Conservation (phyloP, 2,113 vertebrate genomes). For the Siphamia tubifer region DNA sequence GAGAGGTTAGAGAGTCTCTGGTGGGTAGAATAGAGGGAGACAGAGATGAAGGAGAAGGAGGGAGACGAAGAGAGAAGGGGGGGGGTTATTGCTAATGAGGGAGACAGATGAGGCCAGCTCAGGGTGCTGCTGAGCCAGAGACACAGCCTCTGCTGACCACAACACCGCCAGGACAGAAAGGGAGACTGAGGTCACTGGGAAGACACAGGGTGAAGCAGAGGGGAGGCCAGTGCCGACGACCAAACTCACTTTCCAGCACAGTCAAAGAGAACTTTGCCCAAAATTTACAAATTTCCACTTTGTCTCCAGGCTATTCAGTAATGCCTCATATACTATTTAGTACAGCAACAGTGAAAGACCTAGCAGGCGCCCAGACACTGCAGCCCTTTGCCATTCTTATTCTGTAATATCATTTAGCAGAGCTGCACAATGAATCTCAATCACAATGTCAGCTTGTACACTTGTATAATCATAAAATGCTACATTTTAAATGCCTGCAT, state of each 20-base stretch:
- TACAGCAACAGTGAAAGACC: too few species aligned
- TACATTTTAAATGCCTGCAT: too few species aligned
- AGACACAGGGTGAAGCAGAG: slow-evolving; percentile 23
- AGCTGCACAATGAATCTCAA: too few species aligned
- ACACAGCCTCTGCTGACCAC: slow-evolving; percentile 55
- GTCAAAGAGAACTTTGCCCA: background rate
- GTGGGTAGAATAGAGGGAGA: slow-evolving; percentile 37
- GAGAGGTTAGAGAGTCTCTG: slow-evolving; percentile 44
- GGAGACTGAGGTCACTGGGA: slow-evolving; percentile 38
- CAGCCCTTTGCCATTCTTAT: too few species aligned
- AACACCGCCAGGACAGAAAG: slow-evolving; percentile 17
- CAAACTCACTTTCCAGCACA: background rate
- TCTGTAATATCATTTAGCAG: too few species aligned
- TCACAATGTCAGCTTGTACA: too few species aligned
- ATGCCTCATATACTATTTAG: too few species aligned
- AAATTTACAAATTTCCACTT: background rate
- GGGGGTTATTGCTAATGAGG: slow-evolving; percentile 55
- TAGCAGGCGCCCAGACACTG: too few species aligned
- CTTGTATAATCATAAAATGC: too few species aligned
- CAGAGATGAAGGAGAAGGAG: slow-evolving; percentile 39
- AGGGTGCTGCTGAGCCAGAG: slow-evolving; percentile 52
- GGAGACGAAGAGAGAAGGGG: background rate
- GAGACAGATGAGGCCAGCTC: slow-evolving; percentile 60
- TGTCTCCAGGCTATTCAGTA: too few species aligned
- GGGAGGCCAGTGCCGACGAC: background rate